Conservation (phyloP, 2,888 invertebrate species). For the Eubasilissa splendida region DNA sequence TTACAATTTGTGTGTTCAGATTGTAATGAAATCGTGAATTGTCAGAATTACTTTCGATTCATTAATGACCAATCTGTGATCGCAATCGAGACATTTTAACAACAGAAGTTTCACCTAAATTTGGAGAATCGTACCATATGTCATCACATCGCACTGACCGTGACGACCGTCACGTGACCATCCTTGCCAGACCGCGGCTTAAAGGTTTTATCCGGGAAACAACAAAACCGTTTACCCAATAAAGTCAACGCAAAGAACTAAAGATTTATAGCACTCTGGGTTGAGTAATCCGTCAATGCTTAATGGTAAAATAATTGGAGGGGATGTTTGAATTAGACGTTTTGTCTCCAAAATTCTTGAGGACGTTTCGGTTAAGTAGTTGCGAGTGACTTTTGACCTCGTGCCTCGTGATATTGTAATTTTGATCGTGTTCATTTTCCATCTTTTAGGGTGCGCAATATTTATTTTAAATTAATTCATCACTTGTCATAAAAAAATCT, state of each 20-base stretch:
- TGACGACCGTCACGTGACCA: not conserved
- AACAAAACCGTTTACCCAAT: constrained; percentile 48
- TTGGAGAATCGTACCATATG: too few relatives aligned
- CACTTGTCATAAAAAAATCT: too few relatives aligned
- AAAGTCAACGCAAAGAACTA: constrained; percentile 24
- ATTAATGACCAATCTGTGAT: too few relatives aligned
- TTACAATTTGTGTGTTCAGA: too few relatives aligned
- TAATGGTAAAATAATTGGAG: constrained; percentile 52
- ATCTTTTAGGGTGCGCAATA: too few relatives aligned
- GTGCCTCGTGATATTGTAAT: not conserved
- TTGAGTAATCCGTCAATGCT: constrained; percentile 33
- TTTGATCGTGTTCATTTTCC: too few relatives aligned
- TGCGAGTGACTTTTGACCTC: constrained; percentile 10
- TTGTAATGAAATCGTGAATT: too few relatives aligned
- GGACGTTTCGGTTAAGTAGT: constrained; percentile 7
- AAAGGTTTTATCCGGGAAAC: constrained; percentile 42
- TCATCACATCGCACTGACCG: not conserved
- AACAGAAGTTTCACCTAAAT: too few relatives aligned
- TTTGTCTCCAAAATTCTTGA: constrained; percentile 3
- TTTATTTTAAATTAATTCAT: too few relatives aligned
- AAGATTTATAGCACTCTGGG: constrained; percentile 35
- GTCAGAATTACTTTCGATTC: too few relatives aligned
- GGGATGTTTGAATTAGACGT: constrained; percentile 36
- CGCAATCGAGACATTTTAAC: too few relatives aligned
- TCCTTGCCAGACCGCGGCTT: not conserved